A percentile compares a stretch with the other conserved stretches of the same genome.
phyloP scores from a whole-genome alignment of 2,888 invertebrate species.

The Nemurella pictetii region DNA sequence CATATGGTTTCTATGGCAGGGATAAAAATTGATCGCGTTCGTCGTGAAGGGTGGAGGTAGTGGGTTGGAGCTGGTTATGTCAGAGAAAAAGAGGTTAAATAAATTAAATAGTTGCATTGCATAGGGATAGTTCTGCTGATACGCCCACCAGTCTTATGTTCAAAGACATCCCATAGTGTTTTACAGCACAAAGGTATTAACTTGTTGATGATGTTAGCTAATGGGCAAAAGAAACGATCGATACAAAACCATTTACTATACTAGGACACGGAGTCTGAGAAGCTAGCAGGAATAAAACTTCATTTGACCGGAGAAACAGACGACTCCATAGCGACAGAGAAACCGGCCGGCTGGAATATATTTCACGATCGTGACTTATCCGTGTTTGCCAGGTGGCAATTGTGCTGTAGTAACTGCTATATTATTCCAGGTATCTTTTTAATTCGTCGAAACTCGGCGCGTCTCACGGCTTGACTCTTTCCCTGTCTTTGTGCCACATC shows the following conservation, averaged over 20 bases:
- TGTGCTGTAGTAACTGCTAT: conserved; percentile 2
- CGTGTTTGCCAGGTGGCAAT: neutral
- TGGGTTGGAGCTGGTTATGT: too few relatives aligned
- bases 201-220: neutral
- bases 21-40: too few relatives aligned
- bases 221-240: neutral
- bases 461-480: neutral
- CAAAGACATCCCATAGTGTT: too few relatives aligned
- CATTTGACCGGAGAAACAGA: neutral
- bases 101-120: too few relatives aligned
- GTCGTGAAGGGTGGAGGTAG: too few relatives aligned
- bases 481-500: neutral
- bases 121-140: too few relatives aligned
- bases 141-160: too few relatives aligned
- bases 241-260: neutral
- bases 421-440: conserved; percentile 31
- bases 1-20: too few relatives aligned
- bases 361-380: neutral
- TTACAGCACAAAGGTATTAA: too few relatives aligned
- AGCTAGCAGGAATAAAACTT: neutral
- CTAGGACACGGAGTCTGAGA: neutral
- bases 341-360: neutral
- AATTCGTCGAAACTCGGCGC: too few relatives aligned
- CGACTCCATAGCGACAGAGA: neutral
- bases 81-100: too few relatives aligned